Evolutionary conservation across 2,797 vertebrate genomes (phyloP), one percentile per base, ranked within the genome.

Genomic region (Yasuhikotakia modesta): DNA sequence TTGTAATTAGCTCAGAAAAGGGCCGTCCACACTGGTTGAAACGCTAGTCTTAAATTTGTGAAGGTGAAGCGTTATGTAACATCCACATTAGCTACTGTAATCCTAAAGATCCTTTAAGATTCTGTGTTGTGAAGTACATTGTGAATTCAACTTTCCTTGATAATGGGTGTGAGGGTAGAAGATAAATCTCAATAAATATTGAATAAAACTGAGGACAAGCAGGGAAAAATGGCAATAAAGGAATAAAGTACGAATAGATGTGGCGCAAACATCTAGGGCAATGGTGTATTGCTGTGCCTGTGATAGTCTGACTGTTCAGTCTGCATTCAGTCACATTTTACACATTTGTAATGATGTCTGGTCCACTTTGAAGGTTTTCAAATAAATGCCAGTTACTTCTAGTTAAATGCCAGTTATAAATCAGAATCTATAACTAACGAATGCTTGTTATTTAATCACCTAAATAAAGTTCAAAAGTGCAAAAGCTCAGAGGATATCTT

Each of bases 231-330:
- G 72, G 48, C 13, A 39, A 46, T 32, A 27, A 35, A 22, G 60
- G 72, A 64, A 27, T 35, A 45, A 19, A 30, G 2, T 22, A 52
- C 46, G 22, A 16, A 43, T 14, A 73, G 55, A 91, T 91, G 86
- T 90, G 86, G 89, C 90, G 90, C 89, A 91, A 90, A 89, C 85
- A 89, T 90, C 84, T 90, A 87, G 89, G 89, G 88, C 87, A 84
- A 76, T 78, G 76, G 82, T 76, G 85, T 80, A 84, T 86, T 82
- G 83, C 80, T 79, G 70, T 67, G 81, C 78, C 86, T 86, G 82
- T 79, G 87, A 78, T 87, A 16, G 89, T 88, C 83, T 89, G 88
- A 90, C 88, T 87, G 86, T 89, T 87, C 89, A 87, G 86, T 58
- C 57, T 60, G 57, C 13, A 4, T 60, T 13, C 46, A 48, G 46